These are phyloP conservation scores for Dipus sagitta DNA, from an alignment of 2,797 vertebrate species.

Conservation along the genomic window DNA sequence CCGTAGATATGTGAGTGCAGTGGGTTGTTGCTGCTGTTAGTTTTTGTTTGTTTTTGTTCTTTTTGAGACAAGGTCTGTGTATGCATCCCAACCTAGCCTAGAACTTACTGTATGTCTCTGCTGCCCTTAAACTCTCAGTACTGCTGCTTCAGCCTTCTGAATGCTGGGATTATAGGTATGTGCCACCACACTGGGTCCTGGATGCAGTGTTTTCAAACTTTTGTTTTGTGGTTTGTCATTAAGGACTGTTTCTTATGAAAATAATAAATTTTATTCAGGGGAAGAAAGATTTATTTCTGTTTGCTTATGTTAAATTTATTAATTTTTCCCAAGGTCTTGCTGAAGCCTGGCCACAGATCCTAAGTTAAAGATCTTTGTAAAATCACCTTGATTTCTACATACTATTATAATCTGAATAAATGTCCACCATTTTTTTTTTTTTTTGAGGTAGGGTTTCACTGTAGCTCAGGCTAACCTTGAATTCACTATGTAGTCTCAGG, in stretches of 20 bases:
- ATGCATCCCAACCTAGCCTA: background rate
- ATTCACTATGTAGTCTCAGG: no score
- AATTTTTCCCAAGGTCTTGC: background rate
- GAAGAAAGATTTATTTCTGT: background rate
- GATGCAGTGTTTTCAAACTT: background rate
- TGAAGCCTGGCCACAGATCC: background rate
- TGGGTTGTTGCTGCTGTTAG: background rate
- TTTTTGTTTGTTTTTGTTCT: background rate
- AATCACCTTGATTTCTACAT: background rate
- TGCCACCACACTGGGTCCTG: background rate
- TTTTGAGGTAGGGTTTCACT: no score
- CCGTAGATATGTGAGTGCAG: background rate
- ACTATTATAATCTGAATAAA: background rate
- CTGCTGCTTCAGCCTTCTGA: no score
- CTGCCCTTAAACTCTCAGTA: no score
- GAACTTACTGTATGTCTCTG: background rate
- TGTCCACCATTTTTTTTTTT: background rate
- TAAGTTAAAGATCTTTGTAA: background rate
- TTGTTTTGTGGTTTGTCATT: background rate
- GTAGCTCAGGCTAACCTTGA: no score
- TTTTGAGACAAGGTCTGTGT: background rate
- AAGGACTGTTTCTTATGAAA: constrained; percentile 20
- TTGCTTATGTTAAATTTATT: background rate
- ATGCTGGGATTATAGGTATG: background rate
- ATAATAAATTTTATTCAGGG: background rate